Conservation (phyloP, 1,140 invertebrate genomes). For the Ericerus pela region DNA sequence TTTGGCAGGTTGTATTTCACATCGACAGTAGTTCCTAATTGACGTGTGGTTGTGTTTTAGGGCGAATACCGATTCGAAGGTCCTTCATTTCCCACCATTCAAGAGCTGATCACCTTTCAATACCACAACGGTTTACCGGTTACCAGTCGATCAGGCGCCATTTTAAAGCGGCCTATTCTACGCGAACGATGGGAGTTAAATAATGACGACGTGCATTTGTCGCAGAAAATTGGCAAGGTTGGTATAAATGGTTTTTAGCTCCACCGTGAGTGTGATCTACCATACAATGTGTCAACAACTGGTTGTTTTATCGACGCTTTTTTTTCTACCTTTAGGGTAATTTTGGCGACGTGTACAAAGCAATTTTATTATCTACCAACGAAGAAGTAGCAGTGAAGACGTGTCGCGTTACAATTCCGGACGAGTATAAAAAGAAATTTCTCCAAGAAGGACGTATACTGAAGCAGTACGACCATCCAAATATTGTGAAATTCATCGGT, state of each 20-base stretch:
- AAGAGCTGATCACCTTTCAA: constrained; percentile 79
- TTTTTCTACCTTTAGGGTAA: constrained; percentile 55
- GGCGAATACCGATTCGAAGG: constrained; percentile 88
- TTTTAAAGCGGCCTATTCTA: constrained; percentile 69
- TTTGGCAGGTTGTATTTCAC: no score
- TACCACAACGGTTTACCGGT: constrained; percentile 67
- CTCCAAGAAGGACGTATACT: constrained; percentile 88
- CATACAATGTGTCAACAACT: neutral
- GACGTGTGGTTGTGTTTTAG: constrained; percentile 32
- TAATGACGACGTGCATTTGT: constrained; percentile 83
- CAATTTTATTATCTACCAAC: constrained; percentile 61
- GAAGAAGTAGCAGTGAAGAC: constrained; percentile 91
- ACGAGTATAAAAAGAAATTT: constrained; percentile 93
- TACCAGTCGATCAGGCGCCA: constrained; percentile 78
- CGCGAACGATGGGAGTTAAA: constrained; percentile 92
- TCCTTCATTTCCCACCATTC: constrained; percentile 77
- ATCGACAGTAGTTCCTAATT: constrained; percentile 9
- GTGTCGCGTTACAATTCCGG: constrained; percentile 78
- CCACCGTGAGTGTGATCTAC: neutral
- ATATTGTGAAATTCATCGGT: constrained; percentile 90
- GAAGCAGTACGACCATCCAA: constrained; percentile 93
- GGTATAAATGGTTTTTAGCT: no score
- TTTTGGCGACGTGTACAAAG: constrained; percentile 93
- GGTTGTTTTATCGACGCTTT: neutral
- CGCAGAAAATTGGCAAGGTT: constrained; percentile 90